Evolutionary conservation across 2,797 vertebrate genomes (phyloP), one percentile per base, ranked within the genome.

Genomic region (Momotus momota): DNA sequence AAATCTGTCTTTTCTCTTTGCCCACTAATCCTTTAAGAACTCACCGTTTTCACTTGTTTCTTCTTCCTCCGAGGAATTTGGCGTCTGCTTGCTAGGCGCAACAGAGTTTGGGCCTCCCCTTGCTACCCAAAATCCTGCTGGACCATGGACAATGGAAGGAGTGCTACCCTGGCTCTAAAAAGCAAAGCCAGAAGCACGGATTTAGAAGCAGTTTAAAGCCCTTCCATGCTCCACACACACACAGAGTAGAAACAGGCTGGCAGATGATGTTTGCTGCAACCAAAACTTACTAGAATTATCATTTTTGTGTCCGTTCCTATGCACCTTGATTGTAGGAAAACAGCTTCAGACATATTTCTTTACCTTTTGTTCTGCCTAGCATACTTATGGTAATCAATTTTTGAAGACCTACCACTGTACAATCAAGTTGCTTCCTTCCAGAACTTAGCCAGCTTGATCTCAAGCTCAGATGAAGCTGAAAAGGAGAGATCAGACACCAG

Each of bases 61-160:
- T 94, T 98, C 99, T 16, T 99, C 99, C 33, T 99, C 99, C 88
- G 98, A 98, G 7, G 98, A 98, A 94, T 98, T 98, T 35, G 98
- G 78, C 1, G 97, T 91, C 29, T 98, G 98, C 93, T 98, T 99
- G 65, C 97, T 97, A 29, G 98, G 90, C 17, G 98, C 97, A 48
- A 97, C 84, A 2, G 98, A 85, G 52, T 90, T 96, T 18, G 97
- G 95, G 26, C 85, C 97, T 75, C 97, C 97, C 67, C 98, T 98
- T 81, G 97, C 43, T 33, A 98, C 97, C 98, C 98, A 98, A 94
- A 98, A 99, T 83, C 98, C 81, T 33, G 98, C 92, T 89, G 98
- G 79, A 57, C 97, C 88, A 41, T 98, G 98, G 69, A 98, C 97
- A 87, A 99, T 75, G 14, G 98, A 74, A 52, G 96, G 81, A 12